phyloP scores from a whole-genome alignment of 2,888 invertebrate genomes.

The Drosophila parthenogenetica region DNA sequence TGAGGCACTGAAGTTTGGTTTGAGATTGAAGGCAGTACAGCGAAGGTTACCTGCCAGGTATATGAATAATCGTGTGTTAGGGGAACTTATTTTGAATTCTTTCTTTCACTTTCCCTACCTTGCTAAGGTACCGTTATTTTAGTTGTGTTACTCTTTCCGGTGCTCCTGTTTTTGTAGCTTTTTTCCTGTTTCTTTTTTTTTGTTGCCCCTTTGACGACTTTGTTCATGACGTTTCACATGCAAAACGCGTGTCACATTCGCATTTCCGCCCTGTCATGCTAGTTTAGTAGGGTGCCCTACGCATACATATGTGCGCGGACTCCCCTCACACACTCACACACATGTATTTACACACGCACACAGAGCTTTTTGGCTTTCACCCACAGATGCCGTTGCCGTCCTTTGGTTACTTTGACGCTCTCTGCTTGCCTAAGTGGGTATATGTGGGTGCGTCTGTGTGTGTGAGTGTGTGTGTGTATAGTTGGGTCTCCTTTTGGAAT shows the following conservation, averaged over 20 bases:
- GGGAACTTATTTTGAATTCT: constrained; percentile 30
- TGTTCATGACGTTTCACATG: constrained; percentile 81
- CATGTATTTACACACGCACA: constrained; percentile 28
- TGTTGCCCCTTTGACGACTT: constrained; percentile 36
- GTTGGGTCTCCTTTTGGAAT: constrained; percentile 56
- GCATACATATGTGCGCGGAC: constrained; percentile 24
- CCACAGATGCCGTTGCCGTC: constrained; percentile 57
- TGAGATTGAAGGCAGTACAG: constrained; percentile 21
- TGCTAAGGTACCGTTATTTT: constrained; percentile 4
- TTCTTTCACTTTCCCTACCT: constrained; percentile 23
- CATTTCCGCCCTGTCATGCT: constrained; percentile 80
- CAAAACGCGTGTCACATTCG: constrained; percentile 82
- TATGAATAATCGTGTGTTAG: constrained; percentile 2
- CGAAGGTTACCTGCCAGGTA: constrained; percentile 14
- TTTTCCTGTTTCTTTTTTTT: background rate
- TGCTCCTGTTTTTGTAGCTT: constrained; percentile 4
- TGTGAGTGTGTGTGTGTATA: constrained; percentile 40
- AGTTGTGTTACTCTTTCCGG: constrained; percentile 12
- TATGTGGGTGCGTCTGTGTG: constrained; percentile 25
- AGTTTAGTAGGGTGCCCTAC: constrained; percentile 64
- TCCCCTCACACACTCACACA: constrained; percentile 3
- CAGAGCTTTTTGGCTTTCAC: constrained; percentile 68
- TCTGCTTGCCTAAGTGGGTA: constrained; percentile 51
- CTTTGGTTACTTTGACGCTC: constrained; percentile 75
- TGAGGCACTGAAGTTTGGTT: constrained; percentile 14